A percentile compares a stretch with the other conserved stretches of the same genome.
Conservation (phyloP, 2,888 invertebrate species). For the Nematopogon swammerdamellus region DNA sequence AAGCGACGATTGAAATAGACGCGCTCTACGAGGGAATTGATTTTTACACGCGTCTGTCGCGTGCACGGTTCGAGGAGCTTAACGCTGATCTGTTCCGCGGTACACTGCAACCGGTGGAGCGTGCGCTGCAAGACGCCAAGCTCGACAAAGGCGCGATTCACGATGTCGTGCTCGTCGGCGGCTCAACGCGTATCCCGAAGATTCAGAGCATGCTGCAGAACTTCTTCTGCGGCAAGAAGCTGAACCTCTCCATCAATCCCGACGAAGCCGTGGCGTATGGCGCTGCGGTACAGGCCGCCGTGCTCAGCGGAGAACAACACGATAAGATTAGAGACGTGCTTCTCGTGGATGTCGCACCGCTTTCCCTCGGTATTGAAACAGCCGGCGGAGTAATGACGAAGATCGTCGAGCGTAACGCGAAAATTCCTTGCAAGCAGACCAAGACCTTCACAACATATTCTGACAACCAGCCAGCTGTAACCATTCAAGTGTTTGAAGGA, state of each 20-base stretch:
- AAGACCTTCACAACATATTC: constrained; percentile 76
- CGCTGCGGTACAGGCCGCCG: constrained; percentile 72
- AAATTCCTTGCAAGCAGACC: constrained; percentile 69
- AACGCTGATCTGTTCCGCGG: constrained; percentile 68
- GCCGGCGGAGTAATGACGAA: constrained; percentile 78
- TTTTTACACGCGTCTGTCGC: constrained; percentile 64
- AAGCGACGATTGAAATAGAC: constrained; percentile 72
- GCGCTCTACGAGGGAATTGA: constrained; percentile 71
- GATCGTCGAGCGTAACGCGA: constrained; percentile 67
- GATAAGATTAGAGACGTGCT: constrained; percentile 67
- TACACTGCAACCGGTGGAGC: constrained; percentile 75
- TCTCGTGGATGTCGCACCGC: constrained; percentile 57
- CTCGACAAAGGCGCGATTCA: constrained; percentile 73
- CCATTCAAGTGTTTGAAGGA: constrained; percentile 71
- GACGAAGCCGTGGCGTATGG: constrained; percentile 81
- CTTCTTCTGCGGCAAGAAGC: constrained; percentile 70
- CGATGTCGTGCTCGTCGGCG: constrained; percentile 80
- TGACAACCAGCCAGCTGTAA: constrained; percentile 77
- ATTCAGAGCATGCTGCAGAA: constrained; percentile 71
- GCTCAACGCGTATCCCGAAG: constrained; percentile 77
- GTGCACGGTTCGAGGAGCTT: constrained; percentile 75
- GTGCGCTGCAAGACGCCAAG: constrained; percentile 74
- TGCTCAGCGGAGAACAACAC: constrained; percentile 70
- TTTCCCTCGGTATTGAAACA: constrained; percentile 74
- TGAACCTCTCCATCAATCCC: constrained; percentile 74